Evolutionary conservation across 1,140 invertebrate species (phyloP), one percentile per base, ranked within the genome.

Genomic region (Danaus plexippus): DNA sequence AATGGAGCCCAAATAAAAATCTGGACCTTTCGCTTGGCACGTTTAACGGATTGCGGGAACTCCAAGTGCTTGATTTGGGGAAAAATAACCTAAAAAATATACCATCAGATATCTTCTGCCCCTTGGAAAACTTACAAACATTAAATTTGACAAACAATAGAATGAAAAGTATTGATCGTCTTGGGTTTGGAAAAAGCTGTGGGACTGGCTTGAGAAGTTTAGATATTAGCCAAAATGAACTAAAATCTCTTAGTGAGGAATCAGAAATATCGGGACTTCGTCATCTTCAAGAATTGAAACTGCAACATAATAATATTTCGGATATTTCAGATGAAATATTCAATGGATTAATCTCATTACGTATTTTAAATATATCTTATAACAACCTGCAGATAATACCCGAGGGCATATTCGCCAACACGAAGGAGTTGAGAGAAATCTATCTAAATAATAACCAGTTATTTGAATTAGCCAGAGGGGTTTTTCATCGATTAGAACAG

Each of bases 141-240:
- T 85, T 98, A 18, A 97, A 97, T 85, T 80, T 96, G 44, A 96
- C 94, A 13, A 87, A 90, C 12, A 96, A 97, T 82, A 90, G 90
- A 61, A 90, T 97, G 41, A 89, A 90, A 54, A 91, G 91, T 52
- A 86, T 94, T 1, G 91, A 93, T 54, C 90, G 93, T 50, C 85
- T 96, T 47, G 94, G 94, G 0, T 90, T 94, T 68, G 89, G 88
- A 54, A 88, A 89, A 73, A 88, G 77, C 57, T 89, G 89, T 60
- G 84, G 88, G 54, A 87, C 90, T 51, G 88, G 89, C 59, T 88
- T 96, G 12, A 89, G 91, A 49, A 89, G 91, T 49, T 85, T 97
- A 11, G 94, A 97, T 75, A 76, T 95, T 12, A 95, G 95, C 41
- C 87, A 90, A 60, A 96, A 96, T 83, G 92, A 94, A 66, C 82